These are phyloP conservation scores for Drosophila ogumai DNA, from an alignment of 1,140 invertebrate genomes.

Conservation along the genomic window DNA sequence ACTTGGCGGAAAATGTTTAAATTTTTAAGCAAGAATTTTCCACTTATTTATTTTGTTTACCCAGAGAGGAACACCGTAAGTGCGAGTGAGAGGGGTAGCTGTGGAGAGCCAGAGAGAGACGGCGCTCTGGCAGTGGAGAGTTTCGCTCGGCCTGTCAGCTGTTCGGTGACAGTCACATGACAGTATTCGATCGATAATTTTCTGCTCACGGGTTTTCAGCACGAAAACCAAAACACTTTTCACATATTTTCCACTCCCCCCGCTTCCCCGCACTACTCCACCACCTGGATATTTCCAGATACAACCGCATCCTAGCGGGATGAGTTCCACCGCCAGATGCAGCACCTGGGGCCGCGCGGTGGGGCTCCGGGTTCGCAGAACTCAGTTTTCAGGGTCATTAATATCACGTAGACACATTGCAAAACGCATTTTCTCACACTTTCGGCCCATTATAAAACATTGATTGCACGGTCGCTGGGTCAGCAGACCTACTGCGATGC, in stretches of 20 bases:
- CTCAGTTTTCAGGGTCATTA: conserved; percentile 71
- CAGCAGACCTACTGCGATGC: conserved; percentile 55
- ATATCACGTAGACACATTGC: conserved; percentile 32
- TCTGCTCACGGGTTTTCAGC: conserved; percentile 72
- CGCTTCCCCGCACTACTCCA: not conserved
- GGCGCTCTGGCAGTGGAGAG: conserved; percentile 53
- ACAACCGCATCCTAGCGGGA: conserved; percentile 4
- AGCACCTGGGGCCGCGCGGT: not conserved
- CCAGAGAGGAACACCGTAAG: conserved; percentile 27
- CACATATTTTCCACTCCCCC: conserved; percentile 47
- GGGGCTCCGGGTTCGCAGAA: not conserved
- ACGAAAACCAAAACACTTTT: conserved; percentile 51
- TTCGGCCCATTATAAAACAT: not conserved
- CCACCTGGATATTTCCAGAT: conserved; percentile 27
- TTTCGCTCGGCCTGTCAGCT: conserved; percentile 63
- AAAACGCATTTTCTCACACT: conserved; percentile 23
- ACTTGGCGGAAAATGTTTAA: conserved; percentile 38
- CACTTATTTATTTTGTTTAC: conserved; percentile 63
- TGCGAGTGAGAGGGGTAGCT: conserved; percentile 8
- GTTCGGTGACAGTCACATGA: conserved; percentile 81
- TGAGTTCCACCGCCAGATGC: conserved; percentile 8
- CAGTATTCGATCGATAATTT: conserved; percentile 81
- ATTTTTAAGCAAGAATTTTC: conserved; percentile 48
- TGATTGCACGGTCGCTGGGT: conserved; percentile 33
- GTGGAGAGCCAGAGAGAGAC: conserved; percentile 20